Percentiles rank a stretch among this genome's conserved stretches.
phyloP scores from a whole-genome alignment of 2,797 vertebrate species.

The Cichlasoma orientale region DNA sequence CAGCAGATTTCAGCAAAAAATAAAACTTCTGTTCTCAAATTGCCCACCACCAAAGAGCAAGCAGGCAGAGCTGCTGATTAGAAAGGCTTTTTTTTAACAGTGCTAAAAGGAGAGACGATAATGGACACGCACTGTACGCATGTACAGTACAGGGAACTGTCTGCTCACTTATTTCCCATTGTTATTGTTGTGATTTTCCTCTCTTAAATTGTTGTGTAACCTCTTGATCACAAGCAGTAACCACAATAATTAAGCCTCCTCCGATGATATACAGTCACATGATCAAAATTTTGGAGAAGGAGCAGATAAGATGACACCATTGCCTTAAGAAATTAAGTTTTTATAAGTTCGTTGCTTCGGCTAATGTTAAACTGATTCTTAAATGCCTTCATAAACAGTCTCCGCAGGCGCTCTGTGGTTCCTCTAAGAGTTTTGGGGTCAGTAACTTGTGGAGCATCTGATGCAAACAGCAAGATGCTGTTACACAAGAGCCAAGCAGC shows the following conservation, averaged over 20 bases:
- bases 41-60: no score
- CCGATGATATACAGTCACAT: background rate
- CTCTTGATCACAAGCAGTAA: background rate
- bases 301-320: background rate
- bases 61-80: background rate
- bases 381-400: background rate
- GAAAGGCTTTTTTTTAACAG: background rate
- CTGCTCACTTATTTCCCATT: background rate
- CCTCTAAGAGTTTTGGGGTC: background rate
- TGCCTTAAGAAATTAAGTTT: background rate
- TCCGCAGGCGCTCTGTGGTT: background rate
- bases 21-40: no score
- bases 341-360: background rate
- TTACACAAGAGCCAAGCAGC: no score
- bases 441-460: background rate
- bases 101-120: background rate
- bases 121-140: background rate
- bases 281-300: background rate
- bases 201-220: background rate
- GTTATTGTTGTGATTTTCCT: background rate
- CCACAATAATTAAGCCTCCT: background rate
- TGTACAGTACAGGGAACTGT: no score
- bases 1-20: no score
- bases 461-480: background rate
- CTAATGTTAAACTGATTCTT: background rate